Base-by-base conservation (phyloP, 2,888 invertebrate species). In the Orthonevra nobilis region DNA sequence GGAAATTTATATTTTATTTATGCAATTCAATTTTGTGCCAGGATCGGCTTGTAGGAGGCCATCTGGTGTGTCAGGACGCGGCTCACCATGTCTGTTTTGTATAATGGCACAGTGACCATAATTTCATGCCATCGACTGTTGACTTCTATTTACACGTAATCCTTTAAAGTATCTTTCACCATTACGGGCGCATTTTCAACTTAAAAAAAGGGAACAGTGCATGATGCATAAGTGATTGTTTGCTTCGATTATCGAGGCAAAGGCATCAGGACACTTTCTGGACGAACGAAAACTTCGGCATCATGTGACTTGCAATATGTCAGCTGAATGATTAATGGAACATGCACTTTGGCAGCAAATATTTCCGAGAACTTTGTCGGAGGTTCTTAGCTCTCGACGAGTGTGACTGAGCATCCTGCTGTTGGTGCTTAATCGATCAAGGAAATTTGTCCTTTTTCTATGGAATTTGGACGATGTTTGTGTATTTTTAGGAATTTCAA, bases 261-360 rank as follows among this genome's bases (percentile, higher is more conserved):
- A 12, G 3, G 14, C 26, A 17, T 19, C 9, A 40, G 30, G 36
- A 34, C 26, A 20, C 9, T 1, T 3, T 15, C 9, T 14, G 32
- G 26, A 28, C 28, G 38, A 32, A 34, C 17, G 46, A 61, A 12
- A 32, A 40, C 14, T 52, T 26, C 42, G 28, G 19, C 6, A 26
- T 6, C 32, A 4, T 28, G 38, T 9, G 26, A 42, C 28, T 69
- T 50, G 32, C 12, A 50, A 40, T 30, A 68, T 48, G 68, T 48
- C 58, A 48, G 23, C 40, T 68, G 58, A 40, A 58, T 58, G 48
- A 68, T 68, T 58, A 58, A 68, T 68, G 58, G 28, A 23, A 56
- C 46, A 68, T 63, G 50, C 30, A 63, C 23, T 50, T 63, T 50
- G 28, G 6, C 48, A 26, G 40, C 12, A 20, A 19, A 19, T 20